Conservation (phyloP, 2,113 vertebrate genomes). For the Cinclus cinclus region DNA sequence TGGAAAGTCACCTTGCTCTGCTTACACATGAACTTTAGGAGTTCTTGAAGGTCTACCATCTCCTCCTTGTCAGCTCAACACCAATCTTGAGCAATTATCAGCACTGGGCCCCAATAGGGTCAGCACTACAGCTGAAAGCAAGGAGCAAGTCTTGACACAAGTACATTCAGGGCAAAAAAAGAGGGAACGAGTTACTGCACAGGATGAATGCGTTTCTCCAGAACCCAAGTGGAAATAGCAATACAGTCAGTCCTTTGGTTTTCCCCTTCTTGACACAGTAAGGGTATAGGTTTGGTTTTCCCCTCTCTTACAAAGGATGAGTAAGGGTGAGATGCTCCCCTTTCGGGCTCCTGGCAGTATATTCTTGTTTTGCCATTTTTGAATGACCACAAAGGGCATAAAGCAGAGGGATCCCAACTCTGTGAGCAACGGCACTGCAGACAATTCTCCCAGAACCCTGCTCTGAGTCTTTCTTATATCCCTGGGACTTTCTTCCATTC, state of each 20-base stretch:
- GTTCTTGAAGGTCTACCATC: background rate
- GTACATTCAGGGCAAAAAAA: background rate
- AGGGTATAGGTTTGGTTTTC: background rate
- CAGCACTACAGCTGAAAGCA: background rate
- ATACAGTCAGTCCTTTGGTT: background rate
- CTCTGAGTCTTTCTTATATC: background rate
- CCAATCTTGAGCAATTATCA: background rate
- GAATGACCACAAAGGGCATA: background rate
- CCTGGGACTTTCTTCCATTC: background rate
- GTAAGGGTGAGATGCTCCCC: background rate
- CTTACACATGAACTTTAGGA: background rate
- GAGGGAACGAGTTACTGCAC: background rate
- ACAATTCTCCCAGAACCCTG: background rate
- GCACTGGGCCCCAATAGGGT: background rate
- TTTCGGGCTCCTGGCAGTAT: background rate
- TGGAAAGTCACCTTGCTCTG: background rate
- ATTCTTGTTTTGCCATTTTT: background rate
- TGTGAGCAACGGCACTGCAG: rapidly evolving
- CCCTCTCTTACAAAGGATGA: background rate
- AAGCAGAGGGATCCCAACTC: background rate
- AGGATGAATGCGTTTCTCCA: background rate
- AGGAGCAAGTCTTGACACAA: background rate
- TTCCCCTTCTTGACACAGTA: background rate
- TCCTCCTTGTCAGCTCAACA: background rate
- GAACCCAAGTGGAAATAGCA: background rate